These are phyloP conservation scores for Laticauda colubrina DNA, from an alignment of 2,113 vertebrate species.

Conservation along the genomic window DNA sequence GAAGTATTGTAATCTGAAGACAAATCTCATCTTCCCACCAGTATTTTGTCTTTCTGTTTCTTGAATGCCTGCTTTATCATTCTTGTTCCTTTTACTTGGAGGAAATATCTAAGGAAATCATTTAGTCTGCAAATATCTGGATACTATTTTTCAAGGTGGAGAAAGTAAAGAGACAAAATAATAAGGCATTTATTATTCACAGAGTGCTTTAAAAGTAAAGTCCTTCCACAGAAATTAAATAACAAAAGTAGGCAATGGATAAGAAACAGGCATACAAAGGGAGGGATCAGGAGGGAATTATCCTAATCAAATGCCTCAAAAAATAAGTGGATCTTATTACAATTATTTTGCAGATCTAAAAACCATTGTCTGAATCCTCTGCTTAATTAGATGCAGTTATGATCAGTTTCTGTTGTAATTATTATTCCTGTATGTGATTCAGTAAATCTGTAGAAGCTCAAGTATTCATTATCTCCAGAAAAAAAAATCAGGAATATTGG, in stretches of 20 bases:
- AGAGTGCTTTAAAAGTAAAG: neutral
- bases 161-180: neutral
- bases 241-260: neutral
- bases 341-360: neutral
- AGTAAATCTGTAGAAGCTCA: neutral
- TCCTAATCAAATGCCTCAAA: neutral
- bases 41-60: neutral
- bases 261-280: neutral
- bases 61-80: neutral
- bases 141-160: neutral
- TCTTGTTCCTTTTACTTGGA: neutral
- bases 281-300: neutral
- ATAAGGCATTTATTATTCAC: conserved; percentile 10
- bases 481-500: neutral
- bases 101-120: neutral
- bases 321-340: neutral
- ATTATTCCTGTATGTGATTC: neutral
- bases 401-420: neutral
- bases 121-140: neutral
- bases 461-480: neutral
- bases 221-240: neutral
- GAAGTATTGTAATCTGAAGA: neutral
- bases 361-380: neutral
- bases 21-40: neutral
- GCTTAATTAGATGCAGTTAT: neutral